Evolutionary conservation across 2,113 vertebrate species (phyloP).

Genomic region (Anthoscopus minutus): DNA sequence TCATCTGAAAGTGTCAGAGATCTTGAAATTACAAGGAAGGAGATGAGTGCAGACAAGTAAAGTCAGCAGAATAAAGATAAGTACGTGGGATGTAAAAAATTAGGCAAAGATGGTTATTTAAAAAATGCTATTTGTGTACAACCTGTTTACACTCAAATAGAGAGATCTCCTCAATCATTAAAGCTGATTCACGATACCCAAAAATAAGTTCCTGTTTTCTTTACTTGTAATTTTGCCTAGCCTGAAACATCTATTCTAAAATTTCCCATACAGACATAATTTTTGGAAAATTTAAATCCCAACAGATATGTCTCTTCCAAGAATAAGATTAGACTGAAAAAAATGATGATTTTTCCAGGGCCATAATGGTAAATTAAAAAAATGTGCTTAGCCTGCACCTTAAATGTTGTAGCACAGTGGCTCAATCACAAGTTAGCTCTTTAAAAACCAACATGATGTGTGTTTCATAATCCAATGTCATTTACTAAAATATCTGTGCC

Average conservation of each 20-base stretch:
- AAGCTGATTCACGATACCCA: not conserved
- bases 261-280: not conserved
- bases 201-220: not conserved
- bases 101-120: not conserved
- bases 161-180: not conserved
- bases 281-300: slow-evolving; percentile 27
- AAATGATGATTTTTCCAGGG: not conserved
- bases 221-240: not conserved
- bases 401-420: not conserved
- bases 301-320: slow-evolving; percentile 16
- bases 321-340: not conserved
- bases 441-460: not conserved
- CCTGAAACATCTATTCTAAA: slow-evolving; percentile 24
- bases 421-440: not conserved
- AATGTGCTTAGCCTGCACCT: not conserved
- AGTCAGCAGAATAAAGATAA: not conserved
- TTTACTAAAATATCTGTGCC: not conserved
- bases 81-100: not conserved
- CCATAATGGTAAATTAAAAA: not conserved
- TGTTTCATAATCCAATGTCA: not conserved
- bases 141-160: not conserved
- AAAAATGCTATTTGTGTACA: not conserved
- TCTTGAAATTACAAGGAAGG: not conserved
- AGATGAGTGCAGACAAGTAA: not conserved
- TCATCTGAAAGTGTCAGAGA: not conserved